These are phyloP conservation scores for Schizaphis graminum DNA, from an alignment of 2,888 invertebrate genomes.

Conservation along the genomic window DNA sequence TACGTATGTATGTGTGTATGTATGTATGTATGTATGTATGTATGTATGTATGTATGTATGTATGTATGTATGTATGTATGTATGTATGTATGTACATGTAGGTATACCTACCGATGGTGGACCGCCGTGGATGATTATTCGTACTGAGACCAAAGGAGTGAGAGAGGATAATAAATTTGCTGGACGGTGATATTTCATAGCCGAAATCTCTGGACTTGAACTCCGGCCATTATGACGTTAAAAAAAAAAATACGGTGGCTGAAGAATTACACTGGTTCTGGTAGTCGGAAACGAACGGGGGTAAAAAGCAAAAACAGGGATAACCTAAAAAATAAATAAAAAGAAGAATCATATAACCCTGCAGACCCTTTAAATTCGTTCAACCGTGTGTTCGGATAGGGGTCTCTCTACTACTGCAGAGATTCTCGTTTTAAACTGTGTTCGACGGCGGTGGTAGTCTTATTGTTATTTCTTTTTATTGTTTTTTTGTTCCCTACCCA, in stretches of 20 bases:
- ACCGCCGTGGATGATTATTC: not conserved
- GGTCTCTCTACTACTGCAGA: constrained; percentile 3
- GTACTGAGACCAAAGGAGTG: not conserved
- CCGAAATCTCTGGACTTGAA: constrained; percentile 59
- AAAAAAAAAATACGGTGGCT: constrained; percentile 22
- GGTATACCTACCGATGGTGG: constrained; percentile 7
- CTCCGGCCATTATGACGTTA: constrained; percentile 48
- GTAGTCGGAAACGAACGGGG: not conserved
- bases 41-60: too few species aligned
- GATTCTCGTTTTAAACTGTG: constrained; percentile 53
- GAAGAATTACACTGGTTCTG: constrained; percentile 45
- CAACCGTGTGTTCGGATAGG: constrained; percentile 49
- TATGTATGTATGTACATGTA: not conserved
- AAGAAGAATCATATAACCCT: constrained; percentile 44
- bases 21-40: not conserved
- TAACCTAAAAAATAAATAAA: constrained; percentile 51
- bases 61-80: not conserved
- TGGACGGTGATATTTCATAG: constrained; percentile 50
- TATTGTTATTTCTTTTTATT: not conserved
- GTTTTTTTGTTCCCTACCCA: not conserved
- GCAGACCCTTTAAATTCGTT: constrained; percentile 56
- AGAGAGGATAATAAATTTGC: constrained; percentile 45
- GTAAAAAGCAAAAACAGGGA: constrained; percentile 43
- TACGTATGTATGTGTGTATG: not conserved
- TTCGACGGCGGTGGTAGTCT: not conserved